These are phyloP conservation scores for Delia radicum DNA, from an alignment of 1,140 invertebrate species.

Conservation along the genomic window DNA sequence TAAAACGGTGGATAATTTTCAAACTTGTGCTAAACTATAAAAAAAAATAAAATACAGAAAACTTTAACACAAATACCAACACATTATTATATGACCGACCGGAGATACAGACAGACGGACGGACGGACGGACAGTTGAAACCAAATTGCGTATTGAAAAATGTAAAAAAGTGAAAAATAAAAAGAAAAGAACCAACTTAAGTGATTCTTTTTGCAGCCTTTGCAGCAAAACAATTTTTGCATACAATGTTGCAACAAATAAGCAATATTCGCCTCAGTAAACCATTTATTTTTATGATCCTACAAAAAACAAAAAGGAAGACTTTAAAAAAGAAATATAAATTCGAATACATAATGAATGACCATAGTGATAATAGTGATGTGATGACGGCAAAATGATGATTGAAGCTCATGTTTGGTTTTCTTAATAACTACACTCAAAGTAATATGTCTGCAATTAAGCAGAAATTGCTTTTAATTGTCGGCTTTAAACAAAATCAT, in stretches of 20 bases:
- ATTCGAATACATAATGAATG: background rate
- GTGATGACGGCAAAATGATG: background rate
- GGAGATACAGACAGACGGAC: too few relatives aligned
- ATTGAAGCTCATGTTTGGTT: background rate
- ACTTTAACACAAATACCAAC: background rate
- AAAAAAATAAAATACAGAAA: background rate
- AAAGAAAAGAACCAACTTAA: background rate
- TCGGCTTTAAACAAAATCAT: too few relatives aligned
- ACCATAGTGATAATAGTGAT: background rate
- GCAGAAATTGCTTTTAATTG: too few relatives aligned
- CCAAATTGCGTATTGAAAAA: too few relatives aligned
- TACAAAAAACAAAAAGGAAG: background rate
- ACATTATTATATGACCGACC: background rate
- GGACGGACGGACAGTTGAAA: too few relatives aligned
- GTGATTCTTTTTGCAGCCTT: background rate
- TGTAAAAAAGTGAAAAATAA: background rate
- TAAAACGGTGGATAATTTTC: slow-evolving; percentile 17
- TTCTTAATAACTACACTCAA: too few relatives aligned
- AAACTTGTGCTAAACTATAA: background rate
- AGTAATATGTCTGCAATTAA: too few relatives aligned
- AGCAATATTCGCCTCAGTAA: slow-evolving; percentile 19
- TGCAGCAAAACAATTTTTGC: background rate
- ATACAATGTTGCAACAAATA: slow-evolving; percentile 11
- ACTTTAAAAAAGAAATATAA: background rate
- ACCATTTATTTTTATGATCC: slow-evolving; percentile 21